Evolutionary conservation across 2,797 vertebrate species (phyloP).

Genomic region (Vultur gryphus): DNA sequence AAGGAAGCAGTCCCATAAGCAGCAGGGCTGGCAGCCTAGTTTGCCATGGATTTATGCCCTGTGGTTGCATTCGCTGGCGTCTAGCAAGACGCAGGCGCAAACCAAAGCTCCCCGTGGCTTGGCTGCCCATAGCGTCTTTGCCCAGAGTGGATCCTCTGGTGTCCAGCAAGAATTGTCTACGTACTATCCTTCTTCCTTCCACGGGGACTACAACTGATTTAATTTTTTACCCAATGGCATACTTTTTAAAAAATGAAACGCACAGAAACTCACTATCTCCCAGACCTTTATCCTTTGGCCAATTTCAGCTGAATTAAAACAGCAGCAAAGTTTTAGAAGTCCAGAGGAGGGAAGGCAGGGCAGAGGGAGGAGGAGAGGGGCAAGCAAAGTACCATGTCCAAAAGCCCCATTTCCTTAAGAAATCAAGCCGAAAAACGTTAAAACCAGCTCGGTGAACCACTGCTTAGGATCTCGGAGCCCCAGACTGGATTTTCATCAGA

Average conservation of each 20-base stretch:
- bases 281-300: neutral
- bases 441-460: neutral
- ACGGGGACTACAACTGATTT: fast-evolving
- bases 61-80: neutral
- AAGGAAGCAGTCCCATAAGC: neutral
- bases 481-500: fast-evolving
- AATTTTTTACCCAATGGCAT: neutral
- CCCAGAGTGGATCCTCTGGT: neutral
- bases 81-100: neutral
- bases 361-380: fast-evolving
- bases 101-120: neutral
- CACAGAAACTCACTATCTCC: neutral
- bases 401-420: neutral
- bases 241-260: neutral
- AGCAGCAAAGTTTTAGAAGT: neutral
- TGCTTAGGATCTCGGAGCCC: neutral
- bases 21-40: neutral
- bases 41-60: neutral
- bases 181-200: neutral
- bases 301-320: neutral
- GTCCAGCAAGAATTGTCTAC: too few species aligned
- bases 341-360: neutral
- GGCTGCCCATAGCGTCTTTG: neutral
- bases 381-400: neutral
- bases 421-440: neutral